A percentile compares a stretch with the other conserved stretches of the same genome.
phyloP scores from a whole-genome alignment of 2,888 invertebrate species.

The Lithophane socia region DNA sequence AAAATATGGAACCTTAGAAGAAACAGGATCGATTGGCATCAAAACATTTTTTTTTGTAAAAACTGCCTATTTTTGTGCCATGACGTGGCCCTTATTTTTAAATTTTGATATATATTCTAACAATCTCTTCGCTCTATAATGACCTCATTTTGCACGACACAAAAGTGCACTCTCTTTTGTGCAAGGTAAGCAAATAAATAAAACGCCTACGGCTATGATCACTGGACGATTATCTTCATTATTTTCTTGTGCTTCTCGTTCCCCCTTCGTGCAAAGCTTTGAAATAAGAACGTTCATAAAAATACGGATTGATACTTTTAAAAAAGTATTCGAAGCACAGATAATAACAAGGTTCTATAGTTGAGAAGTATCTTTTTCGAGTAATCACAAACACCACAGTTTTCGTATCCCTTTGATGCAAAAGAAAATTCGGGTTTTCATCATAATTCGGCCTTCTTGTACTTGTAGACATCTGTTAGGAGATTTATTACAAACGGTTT shows the following conservation, averaged over 20 bases:
- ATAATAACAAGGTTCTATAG: background rate
- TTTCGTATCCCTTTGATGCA: constrained; percentile 34
- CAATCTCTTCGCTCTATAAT: background rate
- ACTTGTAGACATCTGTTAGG: constrained; percentile 51
- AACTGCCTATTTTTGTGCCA: background rate
- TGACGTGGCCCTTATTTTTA: background rate
- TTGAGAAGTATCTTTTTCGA: background rate
- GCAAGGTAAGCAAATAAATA: constrained; percentile 42
- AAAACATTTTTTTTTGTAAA: no score
- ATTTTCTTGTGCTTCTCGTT: background rate
- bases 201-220: constrained; percentile 32
- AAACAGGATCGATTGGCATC: no score
- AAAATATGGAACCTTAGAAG: no score
- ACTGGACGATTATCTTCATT: constrained; percentile 11
- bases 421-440: constrained; percentile 32
- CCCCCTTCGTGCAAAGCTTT: background rate
- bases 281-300: constrained; percentile 1
- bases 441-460: constrained; percentile 48
- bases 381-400: constrained; percentile 4
- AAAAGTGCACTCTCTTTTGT: constrained; percentile 47
- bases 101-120: background rate
- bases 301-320: background rate
- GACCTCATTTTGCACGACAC: constrained; percentile 30
- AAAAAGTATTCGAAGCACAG: background rate
- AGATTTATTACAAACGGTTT: constrained; percentile 65